Evolutionary conservation across 2,797 vertebrate genomes (phyloP).

Genomic region (Lindbergichthys nudifrons): DNA sequence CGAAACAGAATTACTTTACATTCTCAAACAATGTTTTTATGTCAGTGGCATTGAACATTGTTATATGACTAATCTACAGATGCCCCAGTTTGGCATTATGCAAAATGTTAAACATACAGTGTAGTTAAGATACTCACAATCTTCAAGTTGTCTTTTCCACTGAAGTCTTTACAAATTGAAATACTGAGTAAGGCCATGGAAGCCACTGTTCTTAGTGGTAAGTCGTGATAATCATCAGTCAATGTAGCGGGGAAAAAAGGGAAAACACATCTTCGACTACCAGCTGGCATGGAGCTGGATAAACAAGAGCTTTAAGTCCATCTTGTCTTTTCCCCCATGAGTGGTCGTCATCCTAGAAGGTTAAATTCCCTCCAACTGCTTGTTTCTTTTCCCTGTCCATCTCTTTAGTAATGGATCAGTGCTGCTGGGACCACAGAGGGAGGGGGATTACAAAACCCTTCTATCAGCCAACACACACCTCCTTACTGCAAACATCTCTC

Average conservation of each 20-base stretch:
- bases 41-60: constrained; percentile 40
- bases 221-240: constrained; percentile 23
- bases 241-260: neutral
- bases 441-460: constrained; percentile 55
- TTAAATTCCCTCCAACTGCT: constrained; percentile 51
- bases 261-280: neutral
- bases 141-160: constrained; percentile 43
- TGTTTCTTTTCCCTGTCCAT: constrained; percentile 47
- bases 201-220: constrained; percentile 50
- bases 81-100: constrained; percentile 34
- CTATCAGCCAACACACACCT: constrained; percentile 23
- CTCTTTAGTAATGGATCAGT: constrained; percentile 49
- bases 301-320: constrained; percentile 66
- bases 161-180: constrained; percentile 30
- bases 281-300: constrained; percentile 40
- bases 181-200: constrained; percentile 57
- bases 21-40: constrained; percentile 56
- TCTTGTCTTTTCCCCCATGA: constrained; percentile 55
- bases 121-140: constrained; percentile 58
- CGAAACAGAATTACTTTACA: constrained; percentile 58
- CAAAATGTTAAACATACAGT: constrained; percentile 44
- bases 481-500: constrained; percentile 29
- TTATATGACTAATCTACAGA: constrained; percentile 39
- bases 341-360: constrained; percentile 52
- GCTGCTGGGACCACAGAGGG: constrained; percentile 24